Base-by-base conservation (phyloP, 2,797 vertebrate species). In the Carapus acus region DNA sequence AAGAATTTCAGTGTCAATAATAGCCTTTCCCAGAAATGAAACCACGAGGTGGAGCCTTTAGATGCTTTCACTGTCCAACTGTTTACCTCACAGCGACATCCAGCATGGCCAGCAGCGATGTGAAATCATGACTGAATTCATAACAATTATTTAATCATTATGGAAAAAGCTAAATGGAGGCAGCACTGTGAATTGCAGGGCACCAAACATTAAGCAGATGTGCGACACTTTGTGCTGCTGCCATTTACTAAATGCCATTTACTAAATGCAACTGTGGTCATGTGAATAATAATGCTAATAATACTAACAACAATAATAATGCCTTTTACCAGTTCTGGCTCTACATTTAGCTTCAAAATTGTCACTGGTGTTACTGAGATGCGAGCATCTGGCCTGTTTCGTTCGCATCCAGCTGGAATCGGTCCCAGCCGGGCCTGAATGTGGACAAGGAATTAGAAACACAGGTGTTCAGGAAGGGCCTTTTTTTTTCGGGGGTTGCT, bases 401-500 rank as follows among this genome's bases (percentile, higher is more conserved):
- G 31, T 48, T 58, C 45, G 13, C 49, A 54, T 71, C 67, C 66
- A 75, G 46, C 61, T 76, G 73, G 70, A 76, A 17, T 8, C 2
- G 2, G n/a, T 58, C 67, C 64, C 53, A 40, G 57, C 53, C 12
- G 1, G 12, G 0, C n/a, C 29, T 45, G 27, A 59, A 48, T 50
- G 43, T 56, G 44, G 44, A 69, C 34, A 47, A 67, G 42, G 56
- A 69, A 79, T 77, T 69, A 56, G 63, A 77, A 77, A 69, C 62
- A 40, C 80, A 79, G 76, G 80, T 78, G 76, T 70, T 67, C 78
- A 82, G 81, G 74, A 80, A 80, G 62, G 43, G 62, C 29, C 19
- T 7, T 43, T 71, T 68, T 69, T 27, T 9, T 9, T 27, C 9
- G 4, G 4, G 5, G 4, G 4, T 27, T 27, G 4, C 24, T 5